Evolutionary conservation across 2,888 invertebrate genomes (phyloP).

Genomic region (Drosophila mercatorum): DNA sequence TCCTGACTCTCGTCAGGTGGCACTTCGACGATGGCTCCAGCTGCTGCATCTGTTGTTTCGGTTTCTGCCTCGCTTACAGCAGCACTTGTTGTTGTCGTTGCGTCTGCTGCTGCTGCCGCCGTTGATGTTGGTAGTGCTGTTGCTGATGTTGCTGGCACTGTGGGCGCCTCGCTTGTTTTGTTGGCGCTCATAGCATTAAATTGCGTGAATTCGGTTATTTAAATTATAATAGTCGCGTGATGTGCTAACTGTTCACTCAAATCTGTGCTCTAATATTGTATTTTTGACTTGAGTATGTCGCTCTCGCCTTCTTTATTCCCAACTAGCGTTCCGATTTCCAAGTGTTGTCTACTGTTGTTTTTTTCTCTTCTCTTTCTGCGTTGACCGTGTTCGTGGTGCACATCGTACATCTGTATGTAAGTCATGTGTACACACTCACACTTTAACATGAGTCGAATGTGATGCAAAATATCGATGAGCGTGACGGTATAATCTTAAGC

Average conservation of each 20-base stretch:
- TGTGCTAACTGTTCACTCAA: conserved; percentile 24
- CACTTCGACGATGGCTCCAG: neutral
- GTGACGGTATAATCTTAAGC: neutral
- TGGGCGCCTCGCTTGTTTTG: conserved; percentile 45
- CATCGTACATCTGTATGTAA: conserved; percentile 24
- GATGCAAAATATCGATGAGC: neutral
- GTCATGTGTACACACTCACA: conserved; percentile 38
- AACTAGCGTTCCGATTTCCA: conserved; percentile 40
- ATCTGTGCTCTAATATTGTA: conserved; percentile 18
- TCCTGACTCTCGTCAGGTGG: conserved; percentile 85
- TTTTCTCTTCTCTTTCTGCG: conserved; percentile 7
- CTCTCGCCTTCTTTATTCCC: conserved; percentile 37
- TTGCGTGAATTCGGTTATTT: conserved; percentile 9
- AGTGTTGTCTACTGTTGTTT: conserved; percentile 35
- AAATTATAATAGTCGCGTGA: conserved; percentile 11
- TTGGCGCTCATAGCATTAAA: conserved; percentile 51
- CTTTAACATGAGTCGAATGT: neutral
- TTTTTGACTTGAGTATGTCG: conserved; percentile 25
- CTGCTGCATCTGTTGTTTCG: conserved; percentile 2
- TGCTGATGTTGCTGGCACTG: conserved; percentile 4
- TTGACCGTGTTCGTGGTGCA: conserved; percentile 28
- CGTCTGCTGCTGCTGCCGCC: conserved; percentile 3
- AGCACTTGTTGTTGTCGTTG: conserved; percentile 30
- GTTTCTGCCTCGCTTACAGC: conserved; percentile 23
- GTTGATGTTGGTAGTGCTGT: conserved; percentile 5